Percentiles rank a stretch among this genome's conserved stretches.
Conservation (phyloP, 2,888 invertebrate genomes). For the Cyaniris semiargus region DNA sequence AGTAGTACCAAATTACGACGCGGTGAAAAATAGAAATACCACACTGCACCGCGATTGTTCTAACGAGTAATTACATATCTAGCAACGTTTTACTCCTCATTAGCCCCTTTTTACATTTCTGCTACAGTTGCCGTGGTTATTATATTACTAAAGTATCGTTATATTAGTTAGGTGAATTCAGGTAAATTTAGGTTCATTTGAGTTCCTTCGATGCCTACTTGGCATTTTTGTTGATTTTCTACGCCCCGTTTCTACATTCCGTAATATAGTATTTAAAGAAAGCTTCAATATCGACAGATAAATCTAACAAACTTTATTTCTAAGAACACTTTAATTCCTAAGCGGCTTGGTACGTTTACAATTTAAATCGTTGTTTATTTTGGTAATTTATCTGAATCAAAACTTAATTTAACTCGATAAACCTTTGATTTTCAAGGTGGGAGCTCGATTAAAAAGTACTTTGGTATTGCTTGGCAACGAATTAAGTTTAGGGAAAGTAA, state of each 20-base stretch:
- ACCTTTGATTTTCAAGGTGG: background rate
- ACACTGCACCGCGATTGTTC: background rate
- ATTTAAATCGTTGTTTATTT: background rate
- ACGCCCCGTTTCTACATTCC: too few species aligned
- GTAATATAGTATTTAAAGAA: background rate
- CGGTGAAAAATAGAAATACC: constrained; percentile 11
- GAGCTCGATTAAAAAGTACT: background rate
- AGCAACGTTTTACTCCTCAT: background rate
- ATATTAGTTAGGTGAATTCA: too few species aligned
- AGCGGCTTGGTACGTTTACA: background rate
- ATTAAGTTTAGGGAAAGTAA: background rate
- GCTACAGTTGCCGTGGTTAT: background rate
- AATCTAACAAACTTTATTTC: too few species aligned
- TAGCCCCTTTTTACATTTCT: background rate
- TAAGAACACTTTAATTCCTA: background rate
- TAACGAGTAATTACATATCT: constrained; percentile 21
- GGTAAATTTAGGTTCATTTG: background rate
- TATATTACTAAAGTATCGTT: background rate
- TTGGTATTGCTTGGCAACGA: background rate
- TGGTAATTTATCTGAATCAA: background rate
- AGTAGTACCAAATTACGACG: too few species aligned
- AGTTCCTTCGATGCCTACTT: background rate
- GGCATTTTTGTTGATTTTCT: too few species aligned
- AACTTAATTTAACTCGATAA: background rate
- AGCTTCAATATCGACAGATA: background rate